A percentile compares a stretch with the other conserved stretches of the same genome.
Evolutionary conservation across 2,113 vertebrate species (phyloP).

Genomic region (Melospiza georgiana): DNA sequence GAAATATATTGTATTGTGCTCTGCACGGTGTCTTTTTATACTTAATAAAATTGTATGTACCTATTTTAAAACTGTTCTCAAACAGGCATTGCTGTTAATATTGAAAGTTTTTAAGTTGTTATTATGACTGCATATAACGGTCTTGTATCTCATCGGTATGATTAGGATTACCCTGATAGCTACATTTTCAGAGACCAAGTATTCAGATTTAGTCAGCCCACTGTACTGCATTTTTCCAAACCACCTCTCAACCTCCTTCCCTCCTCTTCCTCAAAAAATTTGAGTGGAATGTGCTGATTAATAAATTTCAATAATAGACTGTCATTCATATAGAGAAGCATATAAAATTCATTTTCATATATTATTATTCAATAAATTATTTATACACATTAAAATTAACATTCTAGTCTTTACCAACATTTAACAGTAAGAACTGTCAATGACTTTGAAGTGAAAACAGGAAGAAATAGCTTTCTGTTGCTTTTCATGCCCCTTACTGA

Average conservation of each 20-base stretch:
- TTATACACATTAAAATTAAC: constrained; percentile 35
- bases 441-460: neutral
- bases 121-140: neutral
- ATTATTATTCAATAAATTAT: constrained; percentile 64
- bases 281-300: constrained; percentile 58
- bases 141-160: neutral
- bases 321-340: neutral
- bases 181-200: neutral
- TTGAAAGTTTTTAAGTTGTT: neutral
- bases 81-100: constrained; percentile 21
- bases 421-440: neutral
- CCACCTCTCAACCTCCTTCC: neutral
- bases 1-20: constrained; percentile 41
- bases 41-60: constrained; percentile 35
- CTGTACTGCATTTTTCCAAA: constrained; percentile 31
- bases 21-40: constrained; percentile 57
- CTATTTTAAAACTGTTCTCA: constrained; percentile 55
- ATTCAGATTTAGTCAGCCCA: constrained; percentile 20
- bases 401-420: constrained; percentile 22
- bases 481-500: neutral
- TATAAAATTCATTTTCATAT: constrained; percentile 39
- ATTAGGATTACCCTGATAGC: neutral
- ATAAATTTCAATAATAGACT: constrained; percentile 1
- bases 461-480: neutral
- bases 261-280: constrained; percentile 34